These are phyloP conservation scores for Mugil cephalus DNA, from an alignment of 2,113 vertebrate genomes.

Conservation along the genomic window DNA sequence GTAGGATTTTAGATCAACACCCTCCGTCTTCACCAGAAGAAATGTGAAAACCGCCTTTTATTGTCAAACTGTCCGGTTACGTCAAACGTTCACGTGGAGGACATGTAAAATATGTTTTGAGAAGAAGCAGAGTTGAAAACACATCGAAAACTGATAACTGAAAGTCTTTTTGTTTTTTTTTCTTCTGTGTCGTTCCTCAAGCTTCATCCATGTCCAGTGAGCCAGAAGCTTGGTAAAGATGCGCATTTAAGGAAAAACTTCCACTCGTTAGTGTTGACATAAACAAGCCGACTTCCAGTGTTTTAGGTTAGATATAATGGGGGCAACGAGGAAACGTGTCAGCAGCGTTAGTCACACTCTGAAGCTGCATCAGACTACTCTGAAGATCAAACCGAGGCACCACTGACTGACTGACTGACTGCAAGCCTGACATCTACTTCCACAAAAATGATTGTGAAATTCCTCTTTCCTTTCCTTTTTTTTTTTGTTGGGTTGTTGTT, in stretches of 20 bases:
- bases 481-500: no score
- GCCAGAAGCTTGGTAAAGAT: background rate
- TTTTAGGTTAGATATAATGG: slow-evolving; percentile 53
- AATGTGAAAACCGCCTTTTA: background rate
- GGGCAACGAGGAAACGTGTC: slow-evolving; percentile 53
- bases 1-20: background rate
- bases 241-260: background rate
- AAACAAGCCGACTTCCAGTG: slow-evolving; percentile 43
- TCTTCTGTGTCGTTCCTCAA: background rate
- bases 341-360: slow-evolving; percentile 52
- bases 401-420: slow-evolving; percentile 57
- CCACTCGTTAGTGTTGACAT: slow-evolving; percentile 43
- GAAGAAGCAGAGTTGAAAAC: background rate
- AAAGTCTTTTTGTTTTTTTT: background rate
- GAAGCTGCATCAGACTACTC: slow-evolving; percentile 29
- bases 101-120: no score
- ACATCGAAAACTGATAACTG: background rate
- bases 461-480: background rate
- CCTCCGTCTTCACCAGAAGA: background rate
- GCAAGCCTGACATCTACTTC: slow-evolving; percentile 38
- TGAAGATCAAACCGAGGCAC: slow-evolving; percentile 49
- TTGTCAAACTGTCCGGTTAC: slow-evolving; percentile 7
- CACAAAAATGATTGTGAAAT: slow-evolving; percentile 43
- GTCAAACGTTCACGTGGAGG: slow-evolving; percentile 1
- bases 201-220: slow-evolving; percentile 1